Conservation (phyloP, 1,140 invertebrate species). For the Oryzaephilus surinamensis region DNA sequence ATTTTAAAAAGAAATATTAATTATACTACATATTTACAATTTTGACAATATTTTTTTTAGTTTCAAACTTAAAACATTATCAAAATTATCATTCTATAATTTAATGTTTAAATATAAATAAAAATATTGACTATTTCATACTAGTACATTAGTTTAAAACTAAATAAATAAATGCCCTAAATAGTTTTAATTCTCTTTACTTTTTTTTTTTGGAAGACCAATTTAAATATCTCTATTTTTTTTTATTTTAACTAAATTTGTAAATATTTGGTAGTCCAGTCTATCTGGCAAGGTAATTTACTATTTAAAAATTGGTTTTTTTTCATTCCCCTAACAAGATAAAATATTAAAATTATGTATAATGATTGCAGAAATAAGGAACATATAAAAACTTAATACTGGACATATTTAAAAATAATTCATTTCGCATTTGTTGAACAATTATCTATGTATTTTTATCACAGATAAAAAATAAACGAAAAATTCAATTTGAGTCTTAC, state of each 20-base stretch:
- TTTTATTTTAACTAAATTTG: conserved; percentile 13
- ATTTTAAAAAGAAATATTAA: too few relatives aligned
- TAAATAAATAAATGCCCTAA: conserved; percentile 2
- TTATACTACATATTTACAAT: too few relatives aligned
- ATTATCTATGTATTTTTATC: conserved; percentile 7
- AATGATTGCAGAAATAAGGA: neutral
- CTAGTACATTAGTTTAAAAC: too few relatives aligned
- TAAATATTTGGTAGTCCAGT: conserved; percentile 25
- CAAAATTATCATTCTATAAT: too few relatives aligned
- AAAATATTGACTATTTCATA: conserved; percentile 9
- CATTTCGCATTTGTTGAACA: neutral
- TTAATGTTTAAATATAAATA: conserved; percentile 6
- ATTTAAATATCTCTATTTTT: conserved; percentile 10
- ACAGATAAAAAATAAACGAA: conserved; percentile 11
- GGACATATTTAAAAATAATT: too few relatives aligned
- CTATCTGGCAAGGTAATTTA: conserved; percentile 15
- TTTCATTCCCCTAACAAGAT: conserved; percentile 8
- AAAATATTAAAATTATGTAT: neutral
- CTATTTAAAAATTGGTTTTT: conserved; percentile 2
- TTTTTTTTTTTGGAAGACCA: conserved; percentile 1
- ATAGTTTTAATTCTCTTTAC: too few relatives aligned
- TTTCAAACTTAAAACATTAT: too few relatives aligned
- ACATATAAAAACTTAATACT: conserved; percentile 7
- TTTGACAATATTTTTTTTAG: too few relatives aligned
- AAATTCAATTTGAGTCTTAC: conserved; percentile 13